phyloP scores from a whole-genome alignment of 2,888 invertebrate genomes.

The Caradrina kadenii region DNA sequence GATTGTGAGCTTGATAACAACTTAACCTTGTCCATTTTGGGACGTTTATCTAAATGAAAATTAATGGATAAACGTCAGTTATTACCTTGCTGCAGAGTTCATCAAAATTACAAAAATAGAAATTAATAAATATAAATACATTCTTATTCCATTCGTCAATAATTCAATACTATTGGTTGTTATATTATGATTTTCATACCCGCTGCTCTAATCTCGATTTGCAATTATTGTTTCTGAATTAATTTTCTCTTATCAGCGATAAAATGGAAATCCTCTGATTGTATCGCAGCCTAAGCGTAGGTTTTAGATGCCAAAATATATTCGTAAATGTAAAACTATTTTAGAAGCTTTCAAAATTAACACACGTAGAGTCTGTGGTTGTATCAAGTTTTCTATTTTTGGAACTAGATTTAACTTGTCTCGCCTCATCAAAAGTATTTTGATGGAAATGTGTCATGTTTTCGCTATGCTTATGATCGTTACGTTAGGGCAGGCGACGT shows the following conservation, averaged over 20 bases:
- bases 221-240: background rate
- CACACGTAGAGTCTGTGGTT: background rate
- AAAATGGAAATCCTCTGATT: slow-evolving; percentile 21
- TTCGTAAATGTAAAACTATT: slow-evolving; percentile 2
- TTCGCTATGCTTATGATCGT: background rate
- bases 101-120: background rate
- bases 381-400: slow-evolving; percentile 53
- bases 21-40: background rate
- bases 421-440: slow-evolving; percentile 11
- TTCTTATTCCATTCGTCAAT: background rate
- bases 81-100: slow-evolving; percentile 14
- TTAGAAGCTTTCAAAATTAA: slow-evolving; percentile 34
- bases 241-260: slow-evolving; percentile 1
- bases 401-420: slow-evolving; percentile 17
- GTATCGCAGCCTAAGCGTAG: slow-evolving; percentile 8
- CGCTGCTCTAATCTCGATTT: slow-evolving; percentile 28
- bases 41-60: background rate
- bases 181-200: background rate
- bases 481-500: background rate
- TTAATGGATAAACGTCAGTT: background rate
- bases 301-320: slow-evolving; percentile 10
- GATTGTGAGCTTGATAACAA: background rate
- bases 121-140: background rate
- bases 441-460: slow-evolving; percentile 1
- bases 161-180: background rate